Conservation (phyloP, 2,113 vertebrate species). For the Ploceus nigricollis region DNA sequence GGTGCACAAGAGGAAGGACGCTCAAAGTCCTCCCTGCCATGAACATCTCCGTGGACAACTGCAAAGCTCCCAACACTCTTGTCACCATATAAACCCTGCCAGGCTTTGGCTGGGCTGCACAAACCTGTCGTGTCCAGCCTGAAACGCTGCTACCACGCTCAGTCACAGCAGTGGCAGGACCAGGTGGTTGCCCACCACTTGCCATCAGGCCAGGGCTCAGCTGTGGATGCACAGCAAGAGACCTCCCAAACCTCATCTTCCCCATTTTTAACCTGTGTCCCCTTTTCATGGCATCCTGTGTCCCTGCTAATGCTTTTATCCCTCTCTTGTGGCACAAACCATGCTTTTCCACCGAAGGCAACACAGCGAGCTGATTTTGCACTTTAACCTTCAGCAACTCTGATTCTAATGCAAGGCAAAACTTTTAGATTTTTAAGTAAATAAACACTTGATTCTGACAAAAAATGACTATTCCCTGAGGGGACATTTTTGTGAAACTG, state of each 20-base stretch:
- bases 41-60: neutral
- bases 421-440: conserved; percentile 57
- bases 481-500: conserved; percentile 58
- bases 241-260: neutral
- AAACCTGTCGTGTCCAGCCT: neutral
- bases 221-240: neutral
- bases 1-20: neutral
- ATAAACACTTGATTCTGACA: conserved; percentile 62
- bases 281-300: neutral
- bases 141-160: fast-evolving
- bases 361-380: neutral
- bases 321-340: neutral
- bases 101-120: neutral
- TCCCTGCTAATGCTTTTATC: neutral
- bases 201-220: fast-evolving
- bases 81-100: neutral
- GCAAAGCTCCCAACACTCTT: neutral
- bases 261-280: neutral
- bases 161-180: fast-evolving
- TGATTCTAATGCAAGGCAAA: conserved; percentile 44
- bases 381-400: conserved; percentile 32
- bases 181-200: fast-evolving
- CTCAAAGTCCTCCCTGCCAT: neutral
- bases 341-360: neutral
- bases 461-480: conserved; percentile 44